Conservation (phyloP, 1,140 invertebrate genomes). For the Trichomalopsis sarcophagae region DNA sequence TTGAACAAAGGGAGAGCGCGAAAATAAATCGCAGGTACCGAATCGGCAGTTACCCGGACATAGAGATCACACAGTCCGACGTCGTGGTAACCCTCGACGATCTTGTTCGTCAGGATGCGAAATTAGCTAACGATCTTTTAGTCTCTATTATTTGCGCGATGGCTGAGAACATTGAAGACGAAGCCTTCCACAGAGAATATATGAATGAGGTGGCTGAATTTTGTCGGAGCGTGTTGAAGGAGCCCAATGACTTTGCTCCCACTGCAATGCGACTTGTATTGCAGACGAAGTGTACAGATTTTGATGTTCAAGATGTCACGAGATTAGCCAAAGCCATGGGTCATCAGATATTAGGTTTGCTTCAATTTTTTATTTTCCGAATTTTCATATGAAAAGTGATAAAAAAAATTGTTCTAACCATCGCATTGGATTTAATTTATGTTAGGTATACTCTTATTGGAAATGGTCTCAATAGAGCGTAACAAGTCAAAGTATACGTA, state of each 20-base stretch:
- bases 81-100: constrained; percentile 80
- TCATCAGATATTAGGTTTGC: constrained; percentile 20
- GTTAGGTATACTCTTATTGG: constrained; percentile 79
- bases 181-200: constrained; percentile 51
- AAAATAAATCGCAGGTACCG: constrained; percentile 68
- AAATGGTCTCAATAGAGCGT: constrained; percentile 75
- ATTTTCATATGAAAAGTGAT: neutral
- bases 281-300: neutral
- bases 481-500: neutral
- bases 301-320: neutral
- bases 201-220: constrained; percentile 41
- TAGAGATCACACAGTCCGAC: constrained; percentile 79
- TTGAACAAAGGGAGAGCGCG: neutral
- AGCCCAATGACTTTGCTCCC: constrained; percentile 71
- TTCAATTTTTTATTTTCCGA: neutral
- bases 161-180: neutral
- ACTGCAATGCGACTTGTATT: neutral
- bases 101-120: constrained; percentile 73
- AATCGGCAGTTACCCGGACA: constrained; percentile 80
- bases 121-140: constrained; percentile 64
- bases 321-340: constrained; percentile 7
- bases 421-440: constrained; percentile 42
- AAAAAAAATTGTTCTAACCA: neutral
- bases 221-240: constrained; percentile 61
- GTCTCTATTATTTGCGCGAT: constrained; percentile 61